Percentiles rank a stretch among this genome's conserved stretches.
phyloP scores from a whole-genome alignment of 2,113 vertebrate species.

The Nerophis lumbriciformis region DNA sequence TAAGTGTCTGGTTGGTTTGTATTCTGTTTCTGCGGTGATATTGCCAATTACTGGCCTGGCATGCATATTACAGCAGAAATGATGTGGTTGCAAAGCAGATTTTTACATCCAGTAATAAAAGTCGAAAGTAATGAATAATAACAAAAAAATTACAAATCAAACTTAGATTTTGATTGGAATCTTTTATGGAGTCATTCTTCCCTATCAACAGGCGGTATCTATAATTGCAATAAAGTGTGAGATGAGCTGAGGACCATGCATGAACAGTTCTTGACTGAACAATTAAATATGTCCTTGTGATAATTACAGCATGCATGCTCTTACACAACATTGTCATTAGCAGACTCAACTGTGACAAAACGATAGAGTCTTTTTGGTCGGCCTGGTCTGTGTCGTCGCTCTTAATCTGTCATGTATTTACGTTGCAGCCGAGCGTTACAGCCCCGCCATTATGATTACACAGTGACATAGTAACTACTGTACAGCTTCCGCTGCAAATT shows the following conservation, averaged over 20 bases:
- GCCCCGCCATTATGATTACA: not conserved
- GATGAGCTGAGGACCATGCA: not conserved
- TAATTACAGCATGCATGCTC: not conserved
- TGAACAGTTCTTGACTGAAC: not conserved
- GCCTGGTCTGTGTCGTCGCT: slow-evolving; percentile 5
- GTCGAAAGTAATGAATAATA: too few relatives aligned
- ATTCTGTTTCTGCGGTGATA: too few relatives aligned
- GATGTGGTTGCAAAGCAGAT: too few relatives aligned
- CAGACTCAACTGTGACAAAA: slow-evolving; percentile 14
- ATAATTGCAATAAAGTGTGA: not conserved
- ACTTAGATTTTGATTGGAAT: too few relatives aligned
- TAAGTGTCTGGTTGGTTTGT: too few relatives aligned
- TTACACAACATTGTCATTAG: slow-evolving; percentile 9
- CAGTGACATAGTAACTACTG: slow-evolving; percentile 6
- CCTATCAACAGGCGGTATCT: too few relatives aligned
- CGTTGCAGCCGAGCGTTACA: slow-evolving; percentile 13
- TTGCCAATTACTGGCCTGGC: too few relatives aligned
- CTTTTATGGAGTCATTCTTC: too few relatives aligned
- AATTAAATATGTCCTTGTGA: not conserved
- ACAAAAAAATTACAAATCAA: too few relatives aligned
- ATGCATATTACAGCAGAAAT: too few relatives aligned
- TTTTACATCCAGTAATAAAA: too few relatives aligned
- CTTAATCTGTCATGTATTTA: slow-evolving; percentile 43
- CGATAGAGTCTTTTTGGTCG: slow-evolving; percentile 7
- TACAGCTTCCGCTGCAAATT: not conserved